These are phyloP conservation scores for Cladorhizidae sp. DNA, from an alignment of 37 sponge, comb jelly and placozoan genomes.

Conservation along the genomic window DNA sequence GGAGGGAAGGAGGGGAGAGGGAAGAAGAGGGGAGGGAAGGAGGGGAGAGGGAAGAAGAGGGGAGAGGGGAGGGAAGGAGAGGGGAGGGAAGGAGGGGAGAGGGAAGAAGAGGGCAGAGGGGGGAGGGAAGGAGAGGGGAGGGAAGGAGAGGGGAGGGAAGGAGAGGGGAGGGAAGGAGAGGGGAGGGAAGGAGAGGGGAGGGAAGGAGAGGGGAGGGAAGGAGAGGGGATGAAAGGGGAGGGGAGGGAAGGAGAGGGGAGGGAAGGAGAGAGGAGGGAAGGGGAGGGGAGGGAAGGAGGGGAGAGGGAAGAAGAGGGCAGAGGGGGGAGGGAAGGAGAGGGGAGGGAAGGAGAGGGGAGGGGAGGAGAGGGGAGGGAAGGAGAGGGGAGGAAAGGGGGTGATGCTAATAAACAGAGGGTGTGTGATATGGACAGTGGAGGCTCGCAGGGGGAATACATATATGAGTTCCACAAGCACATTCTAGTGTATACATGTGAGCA, in stretches of 20 bases:
- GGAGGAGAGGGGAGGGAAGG: conserved; percentile 6
- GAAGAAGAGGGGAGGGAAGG: neutral
- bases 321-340: neutral
- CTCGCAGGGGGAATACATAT: no score
- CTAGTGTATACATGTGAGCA: no score
- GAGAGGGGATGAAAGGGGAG: neutral
- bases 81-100: conserved; percentile 20
- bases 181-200: neutral
- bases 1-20: neutral
- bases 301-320: conserved; percentile 4
- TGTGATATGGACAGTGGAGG: neutral
- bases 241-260: neutral
- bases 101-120: neutral
- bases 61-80: conserved; percentile 13
- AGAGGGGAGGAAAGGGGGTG: conserved; percentile 1
- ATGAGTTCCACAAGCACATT: no score
- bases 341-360: neutral
- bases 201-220: neutral
- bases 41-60: neutral
- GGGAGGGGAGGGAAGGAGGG: conserved; percentile 24
- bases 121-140: neutral
- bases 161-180: conserved; percentile 8
- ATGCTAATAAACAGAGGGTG: neutral
- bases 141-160: neutral
- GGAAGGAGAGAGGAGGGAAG: conserved; percentile 5